Evolutionary conservation across 2,113 vertebrate species (phyloP), one percentile per base, ranked within the genome.

Genomic region (Brachyhypopomus gauderio): DNA sequence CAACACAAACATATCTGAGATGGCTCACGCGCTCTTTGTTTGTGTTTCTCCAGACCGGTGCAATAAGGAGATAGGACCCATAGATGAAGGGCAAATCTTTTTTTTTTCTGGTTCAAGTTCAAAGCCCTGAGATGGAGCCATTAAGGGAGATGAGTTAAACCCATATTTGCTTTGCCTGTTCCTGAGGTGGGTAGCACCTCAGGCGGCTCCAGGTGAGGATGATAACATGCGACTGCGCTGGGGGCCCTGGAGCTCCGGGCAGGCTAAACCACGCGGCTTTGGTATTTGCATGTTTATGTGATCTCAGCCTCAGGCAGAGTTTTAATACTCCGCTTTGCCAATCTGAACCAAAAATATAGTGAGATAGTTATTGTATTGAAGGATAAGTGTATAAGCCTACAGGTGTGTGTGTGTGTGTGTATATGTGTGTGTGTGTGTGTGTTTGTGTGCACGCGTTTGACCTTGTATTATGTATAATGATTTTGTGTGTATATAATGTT

Each of bases 1-100:
- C 78, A 74, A 55, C 20, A 83, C 77, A 66, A 81, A 81, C 82
- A 80, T 72, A 75, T 79, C 59, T 64, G 75, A 85, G 34, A 76
- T 63, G 30, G 56, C 25, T 78, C 55, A 62, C 52, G 55, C 64
- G 63, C 64, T 23, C 22, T 78, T 56, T 70, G 30, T 76, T 85
- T 73, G 22, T 70, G 5, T 55, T 70, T 82, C 19, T 22, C 25
- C 34, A 75, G 77, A 80, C 27, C 62, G 59, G 78, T 83, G 70
- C 72, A 67, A 79, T 8, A 11, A 60, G 30, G 58, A 56, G 36
- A 77, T 66, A 83, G 67, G 52, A 22, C 14, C 3, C 36, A 70
- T 79, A 66, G 16, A 38, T 52, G 20, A 19, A n/a, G 67, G 48
- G 45, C 77, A 60, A 79, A 84, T 80, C 59, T 85, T 78, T 52